Percentiles rank a stretch among this genome's conserved stretches.
Conservation (phyloP, 2,113 vertebrate species). For the Callopanchax toddi region DNA sequence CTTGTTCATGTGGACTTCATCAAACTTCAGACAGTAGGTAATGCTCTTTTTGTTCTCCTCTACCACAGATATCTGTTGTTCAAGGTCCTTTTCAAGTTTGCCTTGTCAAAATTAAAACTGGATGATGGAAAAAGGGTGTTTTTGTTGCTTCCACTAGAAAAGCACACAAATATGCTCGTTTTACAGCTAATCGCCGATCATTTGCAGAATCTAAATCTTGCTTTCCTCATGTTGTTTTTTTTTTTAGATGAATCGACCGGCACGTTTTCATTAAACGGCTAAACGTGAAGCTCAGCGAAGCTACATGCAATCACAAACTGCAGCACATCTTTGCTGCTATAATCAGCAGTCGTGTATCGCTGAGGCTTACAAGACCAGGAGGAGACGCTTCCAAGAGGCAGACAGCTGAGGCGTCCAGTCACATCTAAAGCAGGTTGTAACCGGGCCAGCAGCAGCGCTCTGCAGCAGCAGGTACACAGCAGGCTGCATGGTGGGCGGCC, state of each 20-base stretch:
- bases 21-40: too few species aligned
- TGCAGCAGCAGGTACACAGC: slow-evolving; percentile 51
- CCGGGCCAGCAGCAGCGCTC: slow-evolving; percentile 51
- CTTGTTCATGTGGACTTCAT: too few species aligned
- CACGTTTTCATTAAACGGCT: background rate
- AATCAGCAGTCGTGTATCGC: slow-evolving; percentile 52
- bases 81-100: too few species aligned
- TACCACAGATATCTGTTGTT: too few species aligned
- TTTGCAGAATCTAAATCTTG: background rate
- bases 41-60: too few species aligned
- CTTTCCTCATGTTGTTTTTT: background rate
- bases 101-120: too few species aligned
- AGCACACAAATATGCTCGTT: too few species aligned
- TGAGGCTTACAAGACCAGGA: slow-evolving; percentile 56
- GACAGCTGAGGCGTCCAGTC: slow-evolving; percentile 44
- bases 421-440: slow-evolving; percentile 54
- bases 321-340: slow-evolving; percentile 31
- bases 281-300: slow-evolving; percentile 1
- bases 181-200: too few species aligned
- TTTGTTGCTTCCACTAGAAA: too few species aligned
- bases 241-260: background rate
- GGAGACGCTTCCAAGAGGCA: slow-evolving; percentile 37
- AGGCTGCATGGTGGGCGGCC: slow-evolving; percentile 45
- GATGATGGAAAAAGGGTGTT: too few species aligned
- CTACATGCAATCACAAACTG: slow-evolving; percentile 9